Evolutionary conservation across 2,113 vertebrate genomes (phyloP), one percentile per base, ranked within the genome.

Genomic region (Axis porcinus): DNA sequence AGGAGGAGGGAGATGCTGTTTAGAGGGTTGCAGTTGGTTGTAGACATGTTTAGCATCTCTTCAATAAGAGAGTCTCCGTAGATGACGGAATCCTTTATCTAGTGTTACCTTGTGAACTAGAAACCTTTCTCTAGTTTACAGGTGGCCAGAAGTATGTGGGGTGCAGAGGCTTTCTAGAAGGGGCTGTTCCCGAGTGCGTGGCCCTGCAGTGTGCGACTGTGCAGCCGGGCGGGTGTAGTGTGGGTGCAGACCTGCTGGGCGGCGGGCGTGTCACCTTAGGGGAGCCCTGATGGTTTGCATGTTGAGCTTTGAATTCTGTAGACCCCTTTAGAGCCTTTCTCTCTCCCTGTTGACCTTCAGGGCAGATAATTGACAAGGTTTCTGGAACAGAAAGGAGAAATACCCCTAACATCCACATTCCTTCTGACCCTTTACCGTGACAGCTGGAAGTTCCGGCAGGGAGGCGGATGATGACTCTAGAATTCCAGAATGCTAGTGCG

Each of bases 181-280:
- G 40, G 40, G 16, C 1, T 45, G 67, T 55, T 36, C 92, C 11
- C 1, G 0, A 1, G 62, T 19, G 30, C 17, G 0, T 3, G 5
- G 57, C 36, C 3, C 0, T 1, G 45, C 16, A 11, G 50, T 21
- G 1, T 19, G 27, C 3, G 5, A 0, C 1, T 2, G 19, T 7
- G 30, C 25, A 11, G 40, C 83, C 33, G 45, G 15, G 17, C 19
- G 43, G 82, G 17, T 11, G 27, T 36, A 1, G 25, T 19, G 55
- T 27, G 30, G 89, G 36, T 36, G 17, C 5, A 55, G 36, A 16
- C 76, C 1, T 4, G 30, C 25, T 28, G 28, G 40, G 27, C 0
- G 17, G 81, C 67, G 13, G 43, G 33, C 1, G 0, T 30, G 43
- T 52, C 55, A 47, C 40, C 6, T 11, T 16, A 45, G 43, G 28